Base-by-base conservation (phyloP, 2,888 invertebrate genomes). In the Teinopalpus imperialis region DNA sequence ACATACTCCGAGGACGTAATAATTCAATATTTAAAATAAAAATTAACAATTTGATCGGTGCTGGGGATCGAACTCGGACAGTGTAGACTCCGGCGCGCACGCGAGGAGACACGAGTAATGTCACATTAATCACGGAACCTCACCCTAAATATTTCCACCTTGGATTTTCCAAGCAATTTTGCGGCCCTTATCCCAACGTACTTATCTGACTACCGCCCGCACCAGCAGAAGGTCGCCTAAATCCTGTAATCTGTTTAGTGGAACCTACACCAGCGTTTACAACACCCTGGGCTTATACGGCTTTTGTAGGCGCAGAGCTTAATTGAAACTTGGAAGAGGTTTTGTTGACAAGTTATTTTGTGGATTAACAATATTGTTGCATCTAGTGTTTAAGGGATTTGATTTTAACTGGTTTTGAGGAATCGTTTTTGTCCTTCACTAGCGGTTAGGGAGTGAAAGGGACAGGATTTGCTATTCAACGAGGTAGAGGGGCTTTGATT, bases 281-380 rank as follows among this genome's bases (percentile, higher is more conserved):
- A 58, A 53, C 51, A 53, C 52, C 44, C 51, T 44, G 49, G 57
- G 67, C 69, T 68, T 64, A 68, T 55, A 59, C 59, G 61, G 45
- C 39, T 45, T 45, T 39, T 57, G 58, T 65, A 59, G 61, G 65
- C 67, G 73, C 71, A 66, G 58, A 69, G 74, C 76, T 81, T 83
- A 83, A 85, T 85, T 82, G 85, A 83, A 85, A 82, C 78, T 83
- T 79, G 66, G 68, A 65, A 64, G 63, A 56, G 67, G 76, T 71
- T 74, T 71, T 74, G 78, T 74, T 72, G 78, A 77, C 81, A 80
- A 81, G 81, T 81, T 81, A 81, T 82, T 81, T 73, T 50, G 71
- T 63, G 77, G 81, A 85, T 86, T 83, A 83, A 60, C 69, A 69
- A 67, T 56, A 66, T 65, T 69, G 68, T 74, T 58, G 59, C 26